Base-by-base conservation (phyloP, 2,113 vertebrate species). In the Oplegnathus fasciatus region DNA sequence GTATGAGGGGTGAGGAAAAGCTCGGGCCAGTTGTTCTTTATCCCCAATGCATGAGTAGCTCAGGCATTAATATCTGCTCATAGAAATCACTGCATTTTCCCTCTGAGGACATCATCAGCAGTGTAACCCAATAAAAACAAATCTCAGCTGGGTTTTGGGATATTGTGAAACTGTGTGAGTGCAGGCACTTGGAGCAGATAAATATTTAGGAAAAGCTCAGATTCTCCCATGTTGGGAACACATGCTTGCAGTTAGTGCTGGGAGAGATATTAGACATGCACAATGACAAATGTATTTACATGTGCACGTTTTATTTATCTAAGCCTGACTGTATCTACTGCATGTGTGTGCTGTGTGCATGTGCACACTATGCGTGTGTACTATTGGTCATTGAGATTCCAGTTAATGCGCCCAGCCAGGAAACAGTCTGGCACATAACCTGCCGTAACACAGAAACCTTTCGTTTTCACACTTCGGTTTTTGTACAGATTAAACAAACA, bases 221-320 rank as follows among this genome's bases (percentile, higher is more conserved):
- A 83, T 84, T 87, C 71, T 80, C 89, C 28, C 57, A 24, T 69
- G 37, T 65, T 60, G 61, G 52, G 44, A 75, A 83, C 88, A 91
- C 60, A 82, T 91, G 85, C 62, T 74, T 88, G 76, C 57, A 88
- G 54, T 90, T 84, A 88, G 18, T 0, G 32, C 44, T 52, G 57
- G 65, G 26, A 62, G 61, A 87, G 24, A 70, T 48, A 78, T 78
- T 73, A 82, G 70, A 85, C 73, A 65, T 82, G 44, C n/a, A 62
- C 61, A 58, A 48, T 87, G 82, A 86, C 62, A 88, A 80, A 88
- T 82, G 13, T 82, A 75, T 81, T 80, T 89, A 58, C 66, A 66
- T 44, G 28, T 46, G 18, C 77, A 37, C 70, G 26, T 73, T 85
- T 75, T 81, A 82, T 92, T 74, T 82, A 76, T 80, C 28, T 78